Conservation (phyloP, 1,140 invertebrate genomes). For the Drosophila kepulauana region DNA sequence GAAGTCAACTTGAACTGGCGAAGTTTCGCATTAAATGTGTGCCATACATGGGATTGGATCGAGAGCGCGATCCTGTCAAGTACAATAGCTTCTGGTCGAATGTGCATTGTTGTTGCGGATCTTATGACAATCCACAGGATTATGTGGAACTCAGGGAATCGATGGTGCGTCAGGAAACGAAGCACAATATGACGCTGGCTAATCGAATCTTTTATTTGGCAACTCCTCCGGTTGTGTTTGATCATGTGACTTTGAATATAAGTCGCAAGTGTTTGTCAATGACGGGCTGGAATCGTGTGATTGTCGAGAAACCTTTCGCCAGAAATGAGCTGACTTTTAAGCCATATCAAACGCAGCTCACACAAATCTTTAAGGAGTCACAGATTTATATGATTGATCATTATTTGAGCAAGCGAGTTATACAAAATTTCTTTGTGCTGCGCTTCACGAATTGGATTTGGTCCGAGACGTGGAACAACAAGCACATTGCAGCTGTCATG, state of each 20-base stretch:
- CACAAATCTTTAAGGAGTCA: slow-evolving; percentile 62
- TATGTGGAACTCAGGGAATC: slow-evolving; percentile 24
- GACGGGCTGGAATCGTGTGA: slow-evolving; percentile 51
- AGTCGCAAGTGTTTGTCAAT: slow-evolving; percentile 52
- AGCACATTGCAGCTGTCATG: slow-evolving; percentile 63
- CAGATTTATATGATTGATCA: slow-evolving; percentile 73
- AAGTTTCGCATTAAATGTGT: slow-evolving; percentile 47
- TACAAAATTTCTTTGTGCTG: slow-evolving; percentile 60
- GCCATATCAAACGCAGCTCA: slow-evolving; percentile 52
- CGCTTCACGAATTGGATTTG: slow-evolving; percentile 63
- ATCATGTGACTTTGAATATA: slow-evolving; percentile 51
- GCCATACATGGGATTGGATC: slow-evolving; percentile 57
- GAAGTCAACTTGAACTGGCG: slow-evolving; percentile 43
- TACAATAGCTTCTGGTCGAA: slow-evolving; percentile 71
- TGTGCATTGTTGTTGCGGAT: slow-evolving; percentile 51
- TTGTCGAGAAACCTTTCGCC: slow-evolving; percentile 68
- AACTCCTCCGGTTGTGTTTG: slow-evolving; percentile 52
- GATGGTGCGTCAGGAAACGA: slow-evolving; percentile 48
- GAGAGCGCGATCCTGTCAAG: slow-evolving; percentile 44
- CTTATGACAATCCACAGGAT: slow-evolving; percentile 51
- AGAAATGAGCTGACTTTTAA: slow-evolving; percentile 55
- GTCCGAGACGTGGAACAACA: slow-evolving; percentile 58
- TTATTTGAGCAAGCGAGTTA: slow-evolving; percentile 49
- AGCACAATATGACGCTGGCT: slow-evolving; percentile 42
- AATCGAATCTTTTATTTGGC: slow-evolving; percentile 70